Conservation (phyloP, 2,797 vertebrate species). For the Enteromius afrohamiltoni region DNA sequence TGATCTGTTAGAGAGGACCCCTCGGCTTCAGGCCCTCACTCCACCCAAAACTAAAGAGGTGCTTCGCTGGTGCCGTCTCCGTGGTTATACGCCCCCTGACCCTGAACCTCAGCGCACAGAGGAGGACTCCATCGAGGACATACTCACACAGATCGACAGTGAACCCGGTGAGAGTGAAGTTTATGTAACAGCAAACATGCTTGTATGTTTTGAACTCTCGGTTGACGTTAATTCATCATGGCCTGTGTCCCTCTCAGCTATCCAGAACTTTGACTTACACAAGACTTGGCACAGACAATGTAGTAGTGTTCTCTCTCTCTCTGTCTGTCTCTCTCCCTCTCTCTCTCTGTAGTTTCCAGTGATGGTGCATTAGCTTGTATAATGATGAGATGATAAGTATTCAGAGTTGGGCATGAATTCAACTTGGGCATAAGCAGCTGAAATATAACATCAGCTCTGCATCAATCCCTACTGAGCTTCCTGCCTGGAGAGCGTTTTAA, state of each 20-base stretch:
- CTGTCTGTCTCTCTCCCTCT: neutral
- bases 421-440: neutral
- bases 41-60: conserved; percentile 92
- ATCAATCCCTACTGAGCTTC: neutral
- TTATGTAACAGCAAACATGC: neutral
- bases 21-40: conserved; percentile 85
- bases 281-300: conserved; percentile 34
- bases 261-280: conserved; percentile 9
- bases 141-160: conserved; percentile 94
- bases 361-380: conserved; percentile 26
- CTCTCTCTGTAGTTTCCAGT: neutral
- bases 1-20: conserved; percentile 88
- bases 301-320: conserved; percentile 2
- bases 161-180: conserved; percentile 81
- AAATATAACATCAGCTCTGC: neutral
- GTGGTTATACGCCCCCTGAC: conserved; percentile 91
- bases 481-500: neutral
- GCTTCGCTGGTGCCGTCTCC: conserved; percentile 93
- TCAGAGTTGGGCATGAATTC: conserved; percentile 28
- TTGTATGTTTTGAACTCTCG: conserved; percentile 4
- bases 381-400: conserved; percentile 29
- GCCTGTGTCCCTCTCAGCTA: neutral
- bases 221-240: conserved; percentile 32
- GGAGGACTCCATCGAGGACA: conserved; percentile 93
- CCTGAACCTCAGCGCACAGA: conserved; percentile 83